Conservation (phyloP, 2,888 invertebrate genomes). For the Plemyria rubiginata region DNA sequence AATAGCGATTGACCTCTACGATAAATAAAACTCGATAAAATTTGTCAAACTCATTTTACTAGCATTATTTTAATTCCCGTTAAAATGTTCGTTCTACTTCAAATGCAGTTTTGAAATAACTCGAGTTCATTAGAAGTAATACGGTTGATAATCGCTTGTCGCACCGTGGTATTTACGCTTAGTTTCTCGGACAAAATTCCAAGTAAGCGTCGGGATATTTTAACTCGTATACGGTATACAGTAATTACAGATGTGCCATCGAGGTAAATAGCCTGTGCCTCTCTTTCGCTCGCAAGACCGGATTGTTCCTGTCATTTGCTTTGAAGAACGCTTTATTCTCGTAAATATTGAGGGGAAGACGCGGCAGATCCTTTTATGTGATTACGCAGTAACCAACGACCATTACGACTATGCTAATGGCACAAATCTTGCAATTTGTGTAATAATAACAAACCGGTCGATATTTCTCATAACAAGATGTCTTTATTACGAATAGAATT, state of each 20-base stretch:
- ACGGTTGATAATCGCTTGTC: constrained; percentile 61
- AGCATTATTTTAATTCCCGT: constrained; percentile 1
- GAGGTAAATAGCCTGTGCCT: constrained; percentile 72
- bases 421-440: constrained; percentile 60
- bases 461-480: constrained; percentile 36
- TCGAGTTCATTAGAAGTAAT: constrained; percentile 44
- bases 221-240: constrained; percentile 70
- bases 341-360: constrained; percentile 61
- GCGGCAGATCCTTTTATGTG: constrained; percentile 61
- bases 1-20: constrained; percentile 44
- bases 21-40: constrained; percentile 31
- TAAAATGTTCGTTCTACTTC: constrained; percentile 17
- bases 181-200: constrained; percentile 57
- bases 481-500: constrained; percentile 43
- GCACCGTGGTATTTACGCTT: constrained; percentile 55
- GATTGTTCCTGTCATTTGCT: constrained; percentile 70
- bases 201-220: constrained; percentile 72
- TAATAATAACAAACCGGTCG: constrained; percentile 54
- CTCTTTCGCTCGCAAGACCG: constrained; percentile 60
- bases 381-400: constrained; percentile 59
- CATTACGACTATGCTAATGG: constrained; percentile 64
- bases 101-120: constrained; percentile 8
- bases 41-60: constrained; percentile 27
- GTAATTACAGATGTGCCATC: constrained; percentile 79
- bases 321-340: constrained; percentile 67